Evolutionary conservation across 2,113 vertebrate genomes (phyloP), one percentile per base, ranked within the genome.

Genomic region (Nycticebus coucang): DNA sequence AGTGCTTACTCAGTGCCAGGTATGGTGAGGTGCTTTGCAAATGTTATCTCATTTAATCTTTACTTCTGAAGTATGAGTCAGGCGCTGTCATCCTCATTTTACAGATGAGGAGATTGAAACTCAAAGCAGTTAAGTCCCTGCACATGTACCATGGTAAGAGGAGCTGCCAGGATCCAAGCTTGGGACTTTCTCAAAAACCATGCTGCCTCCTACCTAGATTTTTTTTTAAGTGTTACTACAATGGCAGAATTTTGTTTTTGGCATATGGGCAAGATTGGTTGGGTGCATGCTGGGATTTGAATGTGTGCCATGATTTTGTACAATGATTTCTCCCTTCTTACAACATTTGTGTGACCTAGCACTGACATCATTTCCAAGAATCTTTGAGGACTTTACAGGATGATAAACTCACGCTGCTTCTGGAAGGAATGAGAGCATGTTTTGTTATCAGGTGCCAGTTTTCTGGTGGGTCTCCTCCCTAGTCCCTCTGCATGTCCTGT

Each of bases 321-420:
- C 2, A 12, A 59, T 85, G 28, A 7, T 59, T 33, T 92, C 30
- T 82, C 9, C 28, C 59, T 59, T 83, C n/a, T n/a, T 60, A 77
- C 15, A 50, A n/a, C 45, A 30, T 37, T 15, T 45, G n/a, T 30
- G 28, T 83, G 77, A 88, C 60, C 55, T 21, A 41, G 30, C 6
- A 77, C 69, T 93, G 69, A 74, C 28, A 59, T 62, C 22, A 71
- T 69, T 30, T 95, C 83, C n/a, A 62, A 41, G 37, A 92, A 74
- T 1, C 5, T 92, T 45, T 90, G 95, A 79, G 37, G n/a, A 86
- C 83, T 82, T 89, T 66, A 53, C 69, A 88, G 72, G 28, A 66
- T 82, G 45, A 85, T 92, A 28, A 78, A 57, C 79, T 93, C 59
- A 28, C 45, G 17, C 62, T 72, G 7, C 95, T 92, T 80, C 83